Conservation (phyloP, 1,140 invertebrate genomes). For the Pseudachorutes palmiensis region DNA sequence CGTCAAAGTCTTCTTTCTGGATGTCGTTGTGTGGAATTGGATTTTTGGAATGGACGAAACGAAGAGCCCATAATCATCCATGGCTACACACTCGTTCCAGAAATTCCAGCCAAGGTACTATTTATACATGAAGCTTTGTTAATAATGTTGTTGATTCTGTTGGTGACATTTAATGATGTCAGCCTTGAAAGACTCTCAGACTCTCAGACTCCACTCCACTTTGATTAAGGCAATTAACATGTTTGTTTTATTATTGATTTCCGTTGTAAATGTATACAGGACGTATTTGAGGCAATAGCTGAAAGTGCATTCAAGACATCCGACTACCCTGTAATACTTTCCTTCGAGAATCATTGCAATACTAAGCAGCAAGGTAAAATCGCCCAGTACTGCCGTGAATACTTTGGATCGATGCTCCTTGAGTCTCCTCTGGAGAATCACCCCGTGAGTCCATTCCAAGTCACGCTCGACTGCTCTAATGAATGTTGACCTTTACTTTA, state of each 20-base stretch:
- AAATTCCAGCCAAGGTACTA: slow-evolving; percentile 72
- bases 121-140: not conserved
- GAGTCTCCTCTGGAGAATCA: slow-evolving; percentile 77
- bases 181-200: too few species aligned
- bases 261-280: slow-evolving; percentile 44
- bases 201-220: too few species aligned
- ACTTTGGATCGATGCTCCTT: slow-evolving; percentile 90
- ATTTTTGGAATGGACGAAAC: slow-evolving; percentile 86
- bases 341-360: slow-evolving; percentile 98
- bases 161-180: too few species aligned
- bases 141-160: not conserved
- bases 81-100: slow-evolving; percentile 94
- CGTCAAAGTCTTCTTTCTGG: slow-evolving; percentile 84
- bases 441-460: slow-evolving; percentile 52
- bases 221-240: too few species aligned
- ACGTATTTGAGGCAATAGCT: slow-evolving; percentile 93
- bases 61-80: slow-evolving; percentile 96
- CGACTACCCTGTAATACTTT: slow-evolving; percentile 89
- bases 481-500: slow-evolving; percentile 9
- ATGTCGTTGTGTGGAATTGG: slow-evolving; percentile 90
- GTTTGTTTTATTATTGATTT: slow-evolving; percentile 15
- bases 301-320: slow-evolving; percentile 97
- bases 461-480: not conserved
- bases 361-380: slow-evolving; percentile 93
- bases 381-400: slow-evolving; percentile 88